phyloP scores from a whole-genome alignment of 2,888 invertebrate species.

The Drosophila stalkeri region DNA sequence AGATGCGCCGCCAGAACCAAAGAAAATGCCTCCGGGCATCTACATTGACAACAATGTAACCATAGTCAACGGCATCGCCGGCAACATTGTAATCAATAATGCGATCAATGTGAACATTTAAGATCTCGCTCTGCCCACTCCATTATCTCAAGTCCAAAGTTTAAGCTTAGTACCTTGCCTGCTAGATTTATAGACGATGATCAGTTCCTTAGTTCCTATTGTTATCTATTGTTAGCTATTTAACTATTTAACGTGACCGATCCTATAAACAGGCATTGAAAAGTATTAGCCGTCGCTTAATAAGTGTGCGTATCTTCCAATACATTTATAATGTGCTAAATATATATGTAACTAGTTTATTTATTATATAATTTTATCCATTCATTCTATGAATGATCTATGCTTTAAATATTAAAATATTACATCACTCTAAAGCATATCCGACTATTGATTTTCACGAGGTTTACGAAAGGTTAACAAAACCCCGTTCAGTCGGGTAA shows the following conservation, averaged over 20 bases:
- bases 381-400: constrained; percentile 52
- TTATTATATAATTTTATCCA: constrained; percentile 8
- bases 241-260: constrained; percentile 49
- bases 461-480: constrained; percentile 9
- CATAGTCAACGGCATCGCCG: constrained; percentile 72
- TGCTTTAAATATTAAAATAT: constrained; percentile 21
- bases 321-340: not conserved
- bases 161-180: constrained; percentile 43
- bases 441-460: not conserved
- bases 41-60: constrained; percentile 75
- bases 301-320: constrained; percentile 23
- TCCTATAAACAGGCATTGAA: constrained; percentile 33
- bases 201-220: constrained; percentile 61
- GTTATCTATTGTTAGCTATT: constrained; percentile 40
- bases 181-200: constrained; percentile 25
- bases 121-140: constrained; percentile 5
- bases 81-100: constrained; percentile 81
- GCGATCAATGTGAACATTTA: constrained; percentile 79
- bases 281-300: constrained; percentile 58
- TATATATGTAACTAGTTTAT: constrained; percentile 33
- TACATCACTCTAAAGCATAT: constrained; percentile 6
- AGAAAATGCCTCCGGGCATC: constrained; percentile 21
- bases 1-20: not conserved
- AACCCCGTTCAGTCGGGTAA: constrained; percentile 31
- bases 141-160: constrained; percentile 39